Evolutionary conservation across 1,140 invertebrate species (phyloP), one percentile per base, ranked within the genome.

Genomic region (Aphidius ervi): DNA sequence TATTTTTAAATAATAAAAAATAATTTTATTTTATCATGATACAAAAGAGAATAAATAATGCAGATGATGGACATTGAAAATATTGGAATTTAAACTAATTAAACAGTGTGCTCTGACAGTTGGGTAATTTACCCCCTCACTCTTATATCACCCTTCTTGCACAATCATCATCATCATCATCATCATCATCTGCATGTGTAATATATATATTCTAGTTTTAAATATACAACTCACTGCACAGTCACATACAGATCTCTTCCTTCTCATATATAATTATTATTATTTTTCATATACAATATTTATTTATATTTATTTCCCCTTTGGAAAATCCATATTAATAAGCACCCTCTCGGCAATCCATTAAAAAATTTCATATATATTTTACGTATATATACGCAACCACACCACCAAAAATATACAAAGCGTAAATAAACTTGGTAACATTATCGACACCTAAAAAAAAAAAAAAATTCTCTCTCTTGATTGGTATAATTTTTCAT

Each of bases 351-450:
- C n/a, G 49, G 49, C 49, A 52, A 56, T 56, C 55, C 55, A 56
- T 56, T 47, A 56, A 46, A 56, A 56, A 42, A 23, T 23, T 9
- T 39, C 39, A 48, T 10, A 16, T 6, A 6, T 10, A 9, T n/a
- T 6, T 50, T 7, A 23, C 48, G 5, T 23, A 7, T n/a, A 47
- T 23, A 16, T 23, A 5, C 2, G 37, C 2, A 50, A 50, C 16
- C 31, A 7, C 49, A 7, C 45, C 4, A 16, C 6, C 23, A 5
- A 56, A 56, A 56, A 56, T 56, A 56, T n/a, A 48, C 48, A 58
- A 58, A 58, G 56, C 37, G 46, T 58, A 58, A 58, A 58, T 58
- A 58, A 56, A 48, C 31, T 39, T 48, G n/a, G 46, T 8, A 48
- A 58, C 46, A 58, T 58, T 58, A 58, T 58, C 46, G 46, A 58